Conservation (phyloP, 2,113 vertebrate genomes). For the Cephalopterus ornatus region DNA sequence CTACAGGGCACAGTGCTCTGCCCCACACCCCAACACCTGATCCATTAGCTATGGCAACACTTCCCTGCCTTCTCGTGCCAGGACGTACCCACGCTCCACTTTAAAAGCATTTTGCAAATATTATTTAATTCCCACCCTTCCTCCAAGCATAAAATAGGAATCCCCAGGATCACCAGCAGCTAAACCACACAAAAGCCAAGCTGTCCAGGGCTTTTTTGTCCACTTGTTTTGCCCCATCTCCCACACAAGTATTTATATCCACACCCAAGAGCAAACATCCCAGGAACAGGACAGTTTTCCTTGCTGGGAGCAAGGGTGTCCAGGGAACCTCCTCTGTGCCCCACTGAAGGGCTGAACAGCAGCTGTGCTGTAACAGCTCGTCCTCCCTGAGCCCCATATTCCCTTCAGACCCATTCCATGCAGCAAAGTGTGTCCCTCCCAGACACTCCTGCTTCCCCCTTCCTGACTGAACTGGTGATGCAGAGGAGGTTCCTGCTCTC, state of each 20-base stretch:
- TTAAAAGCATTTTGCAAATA: not conserved
- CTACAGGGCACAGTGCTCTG: not conserved
- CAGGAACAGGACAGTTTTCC: not conserved
- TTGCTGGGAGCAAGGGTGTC: not conserved
- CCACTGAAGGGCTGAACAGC: not conserved
- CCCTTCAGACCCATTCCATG: not conserved
- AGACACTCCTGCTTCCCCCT: not conserved
- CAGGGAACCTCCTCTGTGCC: not conserved
- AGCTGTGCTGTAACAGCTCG: not conserved
- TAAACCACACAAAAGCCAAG: not conserved
- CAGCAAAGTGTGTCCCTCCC: not conserved
- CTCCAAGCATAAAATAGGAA: not conserved
- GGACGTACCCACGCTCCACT: not conserved
- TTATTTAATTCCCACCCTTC: not conserved
- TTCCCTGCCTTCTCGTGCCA: not conserved
- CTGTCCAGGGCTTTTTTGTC: not conserved
- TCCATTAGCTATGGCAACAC: not conserved
- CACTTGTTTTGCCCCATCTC: not conserved
- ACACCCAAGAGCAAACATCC: not conserved
- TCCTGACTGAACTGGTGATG: not conserved
- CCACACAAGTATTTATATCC: not conserved
- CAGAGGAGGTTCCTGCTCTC: slow-evolving; percentile 16
- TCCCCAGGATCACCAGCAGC: not conserved
- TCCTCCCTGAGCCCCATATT: not conserved
- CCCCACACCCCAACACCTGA: not conserved